Evolutionary conservation across 2,797 vertebrate genomes (phyloP).

Genomic region (Scleropages formosus): DNA sequence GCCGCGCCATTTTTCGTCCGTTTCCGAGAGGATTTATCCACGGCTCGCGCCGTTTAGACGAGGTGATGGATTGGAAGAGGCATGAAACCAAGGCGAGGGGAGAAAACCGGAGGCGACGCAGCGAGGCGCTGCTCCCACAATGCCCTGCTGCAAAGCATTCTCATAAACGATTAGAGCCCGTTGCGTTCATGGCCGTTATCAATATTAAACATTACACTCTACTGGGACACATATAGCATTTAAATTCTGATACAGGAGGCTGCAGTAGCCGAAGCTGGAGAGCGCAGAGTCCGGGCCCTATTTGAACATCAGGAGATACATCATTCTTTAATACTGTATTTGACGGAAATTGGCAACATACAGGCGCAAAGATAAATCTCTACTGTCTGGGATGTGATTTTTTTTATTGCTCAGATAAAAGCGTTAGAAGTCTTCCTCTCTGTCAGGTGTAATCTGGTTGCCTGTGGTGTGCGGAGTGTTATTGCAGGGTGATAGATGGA

Average conservation of each 20-base stretch:
- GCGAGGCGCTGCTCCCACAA: constrained; percentile 27
- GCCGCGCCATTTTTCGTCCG: constrained; percentile 25
- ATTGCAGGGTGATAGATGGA: constrained; percentile 61
- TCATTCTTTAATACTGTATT: constrained; percentile 75
- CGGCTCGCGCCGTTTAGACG: constrained; percentile 17
- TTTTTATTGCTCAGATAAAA: constrained; percentile 41
- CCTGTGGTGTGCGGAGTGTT: constrained; percentile 56
- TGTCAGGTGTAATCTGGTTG: constrained; percentile 59
- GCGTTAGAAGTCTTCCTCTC: constrained; percentile 52
- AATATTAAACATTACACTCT: constrained; percentile 70
- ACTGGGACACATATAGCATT: constrained; percentile 39
- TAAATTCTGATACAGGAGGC: constrained; percentile 44
- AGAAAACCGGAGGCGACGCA: constrained; percentile 57
- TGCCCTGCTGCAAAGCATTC: constrained; percentile 56
- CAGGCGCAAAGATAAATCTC: constrained; percentile 67
- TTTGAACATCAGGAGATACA: constrained; percentile 57
- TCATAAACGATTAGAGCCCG: constrained; percentile 66
- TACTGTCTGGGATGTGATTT: constrained; percentile 34
- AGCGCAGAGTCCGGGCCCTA: constrained; percentile 45
- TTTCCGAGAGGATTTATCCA: constrained; percentile 34
- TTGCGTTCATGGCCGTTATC: constrained; percentile 63
- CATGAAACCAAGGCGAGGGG: constrained; percentile 44
- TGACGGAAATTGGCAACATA: constrained; percentile 73
- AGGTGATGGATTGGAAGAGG: constrained; percentile 31
- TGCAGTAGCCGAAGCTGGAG: constrained; percentile 23